phyloP scores from a whole-genome alignment of 2,113 vertebrate species.

The Chaetorhynchus papuensis region DNA sequence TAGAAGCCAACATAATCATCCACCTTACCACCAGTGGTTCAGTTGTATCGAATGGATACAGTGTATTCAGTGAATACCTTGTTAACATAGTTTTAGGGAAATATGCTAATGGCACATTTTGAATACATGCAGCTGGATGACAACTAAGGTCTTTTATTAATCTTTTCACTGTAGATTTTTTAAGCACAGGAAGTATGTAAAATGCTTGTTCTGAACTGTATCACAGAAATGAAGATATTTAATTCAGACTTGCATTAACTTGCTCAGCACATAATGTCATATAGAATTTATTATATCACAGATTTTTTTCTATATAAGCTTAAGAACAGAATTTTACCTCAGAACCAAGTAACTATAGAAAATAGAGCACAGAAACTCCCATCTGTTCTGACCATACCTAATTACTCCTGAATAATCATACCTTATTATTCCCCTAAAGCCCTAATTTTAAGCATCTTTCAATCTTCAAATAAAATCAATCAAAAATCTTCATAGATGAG shows the following conservation, averaged over 20 bases:
- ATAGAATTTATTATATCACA: neutral
- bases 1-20: neutral
- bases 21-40: neutral
- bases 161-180: neutral
- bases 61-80: neutral
- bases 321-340: neutral
- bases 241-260: neutral
- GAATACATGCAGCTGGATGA: neutral
- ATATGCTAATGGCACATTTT: neutral
- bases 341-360: neutral
- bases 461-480: neutral
- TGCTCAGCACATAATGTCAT: neutral
- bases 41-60: neutral
- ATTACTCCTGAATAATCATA: neutral
- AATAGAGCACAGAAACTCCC: neutral
- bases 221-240: neutral
- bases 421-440: neutral
- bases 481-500: neutral
- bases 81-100: neutral
- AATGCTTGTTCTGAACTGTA: neutral
- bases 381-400: neutral
- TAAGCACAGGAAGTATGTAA: neutral
- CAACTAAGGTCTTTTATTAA: neutral
- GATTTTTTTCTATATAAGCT: neutral
- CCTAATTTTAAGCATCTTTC: neutral